phyloP scores from a whole-genome alignment of 2,113 vertebrate genomes.

The Paradoxurus hermaphroditus region DNA sequence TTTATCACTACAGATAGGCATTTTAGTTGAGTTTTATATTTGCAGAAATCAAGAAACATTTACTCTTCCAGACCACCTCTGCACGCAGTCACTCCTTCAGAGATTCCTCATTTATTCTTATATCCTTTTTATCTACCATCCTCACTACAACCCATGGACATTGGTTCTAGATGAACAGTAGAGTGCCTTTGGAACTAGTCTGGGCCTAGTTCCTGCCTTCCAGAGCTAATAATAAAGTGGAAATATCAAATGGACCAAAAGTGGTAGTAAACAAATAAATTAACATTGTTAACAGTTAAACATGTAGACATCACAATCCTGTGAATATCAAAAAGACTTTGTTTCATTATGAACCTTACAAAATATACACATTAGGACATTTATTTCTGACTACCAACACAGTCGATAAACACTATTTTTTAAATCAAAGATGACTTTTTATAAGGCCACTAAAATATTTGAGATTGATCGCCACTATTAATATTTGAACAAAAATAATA shows the following conservation, averaged over 20 bases:
- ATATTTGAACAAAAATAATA: not conserved
- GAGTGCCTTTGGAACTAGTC: not conserved
- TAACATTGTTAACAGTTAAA: not conserved
- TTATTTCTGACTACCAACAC: not conserved
- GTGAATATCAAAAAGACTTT: not conserved
- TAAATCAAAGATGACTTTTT: not conserved
- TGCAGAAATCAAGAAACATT: not conserved
- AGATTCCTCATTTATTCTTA: not conserved
- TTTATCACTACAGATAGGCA: not conserved
- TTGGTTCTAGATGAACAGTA: not conserved
- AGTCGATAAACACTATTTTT: not conserved
- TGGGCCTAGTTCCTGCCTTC: not conserved
- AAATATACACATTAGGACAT: not conserved
- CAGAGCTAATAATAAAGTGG: not conserved
- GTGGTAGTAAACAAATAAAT: not conserved
- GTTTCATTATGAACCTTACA: not conserved
- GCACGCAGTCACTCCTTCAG: not conserved
- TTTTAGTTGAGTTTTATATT: not conserved
- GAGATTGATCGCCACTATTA: not conserved
- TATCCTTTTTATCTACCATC: no score
- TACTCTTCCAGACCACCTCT: not conserved
- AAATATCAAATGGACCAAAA: not conserved
- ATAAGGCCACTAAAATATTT: not conserved
- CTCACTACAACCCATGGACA: not conserved
- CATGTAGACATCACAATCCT: not conserved